Percentiles rank a stretch among this genome's conserved stretches.
Conservation (phyloP, 2,888 invertebrate species). For the Lacanobia wlatinum region DNA sequence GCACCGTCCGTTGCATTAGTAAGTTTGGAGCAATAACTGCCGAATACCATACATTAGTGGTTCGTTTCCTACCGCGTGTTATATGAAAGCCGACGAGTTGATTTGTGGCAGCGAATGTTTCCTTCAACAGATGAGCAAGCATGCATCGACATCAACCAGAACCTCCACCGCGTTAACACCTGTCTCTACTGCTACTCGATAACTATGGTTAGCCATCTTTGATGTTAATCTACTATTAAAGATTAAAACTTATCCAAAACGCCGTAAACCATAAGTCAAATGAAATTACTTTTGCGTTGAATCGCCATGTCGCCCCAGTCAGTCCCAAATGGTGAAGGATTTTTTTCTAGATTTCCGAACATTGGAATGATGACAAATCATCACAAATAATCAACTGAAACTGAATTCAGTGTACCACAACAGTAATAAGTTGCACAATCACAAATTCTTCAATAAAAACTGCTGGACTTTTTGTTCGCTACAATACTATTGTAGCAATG, state of each 20-base stretch:
- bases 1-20: neutral
- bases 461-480: slow-evolving; percentile 37
- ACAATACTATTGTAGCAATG: slow-evolving; percentile 11
- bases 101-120: slow-evolving; percentile 44
- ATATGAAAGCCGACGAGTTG: slow-evolving; percentile 50
- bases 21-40: slow-evolving; percentile 39
- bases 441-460: slow-evolving; percentile 32
- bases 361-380: slow-evolving; percentile 7
- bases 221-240: slow-evolving; percentile 26
- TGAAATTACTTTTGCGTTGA: neutral
- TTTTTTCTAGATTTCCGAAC: neutral
- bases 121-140: slow-evolving; percentile 63
- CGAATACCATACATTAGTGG: slow-evolving; percentile 38
- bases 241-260: slow-evolving; percentile 17
- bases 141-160: slow-evolving; percentile 61
- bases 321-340: neutral
- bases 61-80: slow-evolving; percentile 47
- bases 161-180: slow-evolving; percentile 65
- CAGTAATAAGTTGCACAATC: slow-evolving; percentile 19
- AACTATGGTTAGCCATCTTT: neutral
- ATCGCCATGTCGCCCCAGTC: neutral
- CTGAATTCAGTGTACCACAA: slow-evolving; percentile 33
- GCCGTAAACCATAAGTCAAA: slow-evolving; percentile 7
- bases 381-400: slow-evolving; percentile 21
- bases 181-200: slow-evolving; percentile 23